Evolutionary conservation across 2,888 invertebrate genomes (phyloP).

Genomic region (Pherbina coryleti): DNA sequence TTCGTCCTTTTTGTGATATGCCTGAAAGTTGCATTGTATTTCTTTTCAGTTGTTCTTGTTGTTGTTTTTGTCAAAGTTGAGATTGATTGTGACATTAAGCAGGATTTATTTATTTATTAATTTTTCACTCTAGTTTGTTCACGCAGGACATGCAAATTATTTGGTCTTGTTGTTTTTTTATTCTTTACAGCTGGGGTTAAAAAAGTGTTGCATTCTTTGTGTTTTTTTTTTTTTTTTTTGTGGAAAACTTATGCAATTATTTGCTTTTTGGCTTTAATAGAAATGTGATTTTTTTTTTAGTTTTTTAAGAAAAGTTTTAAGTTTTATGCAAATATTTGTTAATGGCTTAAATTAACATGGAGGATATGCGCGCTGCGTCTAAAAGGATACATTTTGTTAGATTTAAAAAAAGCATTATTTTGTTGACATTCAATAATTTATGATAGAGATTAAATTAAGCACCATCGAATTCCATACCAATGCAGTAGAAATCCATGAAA

Average conservation of each 20-base stretch:
- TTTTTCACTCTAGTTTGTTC: constrained; percentile 48
- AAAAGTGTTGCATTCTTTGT: not conserved
- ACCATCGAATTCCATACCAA: too few species aligned
- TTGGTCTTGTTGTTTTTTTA: constrained; percentile 47
- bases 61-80: constrained; percentile 44
- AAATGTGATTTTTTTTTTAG: not conserved
- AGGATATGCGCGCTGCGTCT: not conserved
- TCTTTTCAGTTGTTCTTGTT: constrained; percentile 25
- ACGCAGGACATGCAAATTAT: constrained; percentile 62
- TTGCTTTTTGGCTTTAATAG: not conserved
- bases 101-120: constrained; percentile 67
- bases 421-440: too few species aligned
- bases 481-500: too few species aligned
- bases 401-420: too few species aligned
- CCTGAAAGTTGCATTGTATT: not conserved
- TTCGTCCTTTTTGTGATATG: constrained; percentile 7
- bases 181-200: constrained; percentile 41
- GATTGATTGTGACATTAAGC: constrained; percentile 69
- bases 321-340: constrained; percentile 11
- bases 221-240: not conserved
- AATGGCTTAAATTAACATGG: not conserved
- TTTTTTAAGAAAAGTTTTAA: not conserved
- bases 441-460: too few species aligned
- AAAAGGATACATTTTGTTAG: too few species aligned
- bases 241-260: not conserved